A percentile compares a stretch with the other conserved stretches of the same genome.
phyloP scores from a whole-genome alignment of 2,113 vertebrate genomes.

The Trochalopteron elliotii region DNA sequence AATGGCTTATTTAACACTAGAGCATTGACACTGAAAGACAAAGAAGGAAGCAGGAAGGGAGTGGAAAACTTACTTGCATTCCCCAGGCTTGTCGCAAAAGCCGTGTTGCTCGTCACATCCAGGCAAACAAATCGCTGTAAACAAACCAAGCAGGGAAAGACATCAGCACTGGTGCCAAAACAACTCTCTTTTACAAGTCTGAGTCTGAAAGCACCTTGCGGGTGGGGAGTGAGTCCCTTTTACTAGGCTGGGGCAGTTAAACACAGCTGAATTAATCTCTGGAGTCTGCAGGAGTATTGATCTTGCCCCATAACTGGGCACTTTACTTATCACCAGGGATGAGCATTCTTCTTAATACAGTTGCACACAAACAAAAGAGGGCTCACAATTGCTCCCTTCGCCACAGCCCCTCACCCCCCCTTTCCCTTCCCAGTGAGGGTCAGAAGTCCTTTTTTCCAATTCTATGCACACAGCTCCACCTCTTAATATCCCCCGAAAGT shows the following conservation, averaged over 20 bases:
- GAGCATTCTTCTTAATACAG: slow-evolving; percentile 89
- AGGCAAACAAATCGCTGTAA: slow-evolving; percentile 91
- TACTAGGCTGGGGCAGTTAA: slow-evolving; percentile 39
- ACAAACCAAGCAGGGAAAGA: slow-evolving; percentile 32
- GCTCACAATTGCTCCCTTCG: slow-evolving; percentile 80
- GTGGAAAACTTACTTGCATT: slow-evolving; percentile 93
- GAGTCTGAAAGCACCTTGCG: neutral
- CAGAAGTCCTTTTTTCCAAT: slow-evolving; percentile 93
- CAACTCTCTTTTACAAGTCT: neutral
- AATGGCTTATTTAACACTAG: neutral
- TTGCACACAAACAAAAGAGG: slow-evolving; percentile 88
- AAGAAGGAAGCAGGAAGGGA: neutral
- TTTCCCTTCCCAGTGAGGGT: slow-evolving; percentile 93
- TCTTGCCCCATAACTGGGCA: slow-evolving; percentile 65
- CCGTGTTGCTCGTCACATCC: slow-evolving; percentile 96
- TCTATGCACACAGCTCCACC: slow-evolving; percentile 89
- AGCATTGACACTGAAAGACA: neutral
- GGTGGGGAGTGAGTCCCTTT: neutral
- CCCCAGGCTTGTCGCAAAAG: slow-evolving; percentile 94
- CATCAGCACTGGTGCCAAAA: neutral
- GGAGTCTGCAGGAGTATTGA: slow-evolving; percentile 54
- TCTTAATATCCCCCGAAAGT: slow-evolving; percentile 90
- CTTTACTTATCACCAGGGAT: slow-evolving; percentile 76
- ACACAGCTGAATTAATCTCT: slow-evolving; percentile 62
- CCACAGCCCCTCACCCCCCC: slow-evolving; percentile 72